Evolutionary conservation across 92 coral and sea anemone species (phyloP), one percentile per base, ranked within the genome.

Genomic region (Montipora capitata): DNA sequence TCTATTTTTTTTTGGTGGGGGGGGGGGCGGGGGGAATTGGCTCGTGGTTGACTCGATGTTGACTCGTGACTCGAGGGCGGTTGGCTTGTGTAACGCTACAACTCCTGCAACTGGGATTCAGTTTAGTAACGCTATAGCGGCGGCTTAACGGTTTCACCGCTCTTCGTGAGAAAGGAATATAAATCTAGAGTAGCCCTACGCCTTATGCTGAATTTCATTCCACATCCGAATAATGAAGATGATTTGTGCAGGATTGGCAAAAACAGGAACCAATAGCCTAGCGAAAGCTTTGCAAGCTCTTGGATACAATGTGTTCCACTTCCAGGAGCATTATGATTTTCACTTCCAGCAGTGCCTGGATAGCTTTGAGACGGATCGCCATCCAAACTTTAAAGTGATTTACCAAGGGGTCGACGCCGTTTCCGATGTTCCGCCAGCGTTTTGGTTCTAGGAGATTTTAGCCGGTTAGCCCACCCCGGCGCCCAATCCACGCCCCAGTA

Each of bases 241-340:
- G 10, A 81, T 88, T 13, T 74, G 92, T 66, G 88, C 92, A 51
- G 92, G 92, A 35, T 40, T 88, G 52, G 15, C 70, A 12, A 88
- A 88, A 76, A 88, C 92, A 0, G 92, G 88, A 4, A 88, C 92
- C 61, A 88, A 52, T 74, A 40, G 76, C 68, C 14, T 88, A 40
- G 92, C 92, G 3, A 61, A 40, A 7, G 92, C 92, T 6, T 66
- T 88, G 11, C 79, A 76, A 39, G 40, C 74, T 7, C 89, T 89
- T 59, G 92, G 88, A 3, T 88, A 40, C 59, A 83, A 14, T 14
- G 93, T 89, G 7, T 70, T 77, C 83, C 89, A 89, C 67, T 18
- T 13, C 42, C 41, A 1, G 12, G 93, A 89, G 49, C 93, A 89
- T 3, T 58, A 59, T 10, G 62, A 12, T 11, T 76, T 71, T 54